A percentile compares a stretch with the other conserved stretches of the same genome.
Evolutionary conservation across 1,140 invertebrate species (phyloP).

Genomic region (Rhopalosiphum maidis): DNA sequence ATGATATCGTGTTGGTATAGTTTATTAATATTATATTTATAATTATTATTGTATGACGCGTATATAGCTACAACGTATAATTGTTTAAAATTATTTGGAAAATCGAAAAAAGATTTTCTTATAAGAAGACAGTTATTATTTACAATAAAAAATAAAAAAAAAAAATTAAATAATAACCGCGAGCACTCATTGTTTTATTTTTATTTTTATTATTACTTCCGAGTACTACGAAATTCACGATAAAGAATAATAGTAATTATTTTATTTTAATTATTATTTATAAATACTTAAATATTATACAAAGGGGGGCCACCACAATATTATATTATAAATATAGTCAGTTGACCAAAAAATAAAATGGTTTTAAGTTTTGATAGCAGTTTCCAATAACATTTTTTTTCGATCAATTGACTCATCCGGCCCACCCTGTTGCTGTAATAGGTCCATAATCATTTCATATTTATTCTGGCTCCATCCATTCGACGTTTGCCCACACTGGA

Average conservation of each 20-base stretch:
- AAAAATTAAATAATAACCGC: neutral
- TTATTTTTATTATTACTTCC: neutral
- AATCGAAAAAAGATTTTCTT: neutral
- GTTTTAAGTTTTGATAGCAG: no score
- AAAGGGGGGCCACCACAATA: neutral
- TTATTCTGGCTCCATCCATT: conserved; percentile 72
- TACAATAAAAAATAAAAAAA: conserved; percentile 20
- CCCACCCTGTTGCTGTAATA: neutral
- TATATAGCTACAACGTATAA: neutral
- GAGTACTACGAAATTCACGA: conserved; percentile 24
- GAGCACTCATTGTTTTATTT: neutral
- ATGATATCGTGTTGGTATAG: neutral
- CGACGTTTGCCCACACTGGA: conserved; percentile 84
- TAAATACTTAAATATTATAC: conserved; percentile 2
- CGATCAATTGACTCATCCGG: neutral
- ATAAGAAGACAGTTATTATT: neutral
- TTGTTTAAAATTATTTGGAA: neutral
- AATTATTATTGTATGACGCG: neutral
- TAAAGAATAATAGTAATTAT: conserved; percentile 22
- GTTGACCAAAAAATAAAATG: neutral
- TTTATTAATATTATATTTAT: neutral
- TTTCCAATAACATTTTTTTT: neutral
- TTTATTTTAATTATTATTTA: neutral
- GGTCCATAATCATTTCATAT: neutral
- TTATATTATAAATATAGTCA: neutral